Evolutionary conservation across 2,888 invertebrate species (phyloP).

Genomic region (Rhorus exstirpatorius): DNA sequence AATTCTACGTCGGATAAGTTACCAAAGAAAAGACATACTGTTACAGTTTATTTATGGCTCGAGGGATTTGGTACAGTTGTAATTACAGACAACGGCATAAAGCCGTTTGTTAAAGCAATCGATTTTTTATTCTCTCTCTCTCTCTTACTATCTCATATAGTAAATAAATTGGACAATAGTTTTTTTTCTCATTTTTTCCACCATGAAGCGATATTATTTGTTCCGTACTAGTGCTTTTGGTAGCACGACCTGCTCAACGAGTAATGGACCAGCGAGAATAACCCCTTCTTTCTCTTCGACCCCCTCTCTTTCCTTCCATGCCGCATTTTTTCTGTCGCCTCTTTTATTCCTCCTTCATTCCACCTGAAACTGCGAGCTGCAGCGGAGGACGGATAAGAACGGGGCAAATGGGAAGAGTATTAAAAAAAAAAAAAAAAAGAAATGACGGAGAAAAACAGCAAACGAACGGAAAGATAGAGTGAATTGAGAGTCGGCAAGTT

Average conservation of each 20-base stretch:
- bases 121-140: background rate
- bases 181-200: no score
- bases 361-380: slow-evolving; percentile 43
- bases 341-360: slow-evolving; percentile 30
- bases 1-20: slow-evolving; percentile 29
- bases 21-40: slow-evolving; percentile 16
- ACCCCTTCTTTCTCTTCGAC: background rate
- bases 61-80: slow-evolving; percentile 5
- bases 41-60: slow-evolving; percentile 6
- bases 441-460: slow-evolving; percentile 5
- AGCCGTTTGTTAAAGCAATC: slow-evolving; percentile 46
- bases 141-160: background rate
- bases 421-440: background rate
- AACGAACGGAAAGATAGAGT: slow-evolving; percentile 44
- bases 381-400: slow-evolving; percentile 15
- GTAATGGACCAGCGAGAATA: slow-evolving; percentile 39
- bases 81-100: slow-evolving; percentile 7
- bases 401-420: slow-evolving; percentile 13
- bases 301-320: slow-evolving; percentile 39
- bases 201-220: no score
- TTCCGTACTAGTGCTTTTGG: no score
- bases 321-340: slow-evolving; percentile 45
- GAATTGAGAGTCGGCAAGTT: slow-evolving; percentile 55
- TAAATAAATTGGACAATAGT: slow-evolving; percentile 43
- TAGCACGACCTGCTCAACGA: slow-evolving; percentile 15